A percentile compares a stretch with the other conserved stretches of the same genome.
Evolutionary conservation across 1,140 invertebrate species (phyloP).

Genomic region (Tribolium madens): DNA sequence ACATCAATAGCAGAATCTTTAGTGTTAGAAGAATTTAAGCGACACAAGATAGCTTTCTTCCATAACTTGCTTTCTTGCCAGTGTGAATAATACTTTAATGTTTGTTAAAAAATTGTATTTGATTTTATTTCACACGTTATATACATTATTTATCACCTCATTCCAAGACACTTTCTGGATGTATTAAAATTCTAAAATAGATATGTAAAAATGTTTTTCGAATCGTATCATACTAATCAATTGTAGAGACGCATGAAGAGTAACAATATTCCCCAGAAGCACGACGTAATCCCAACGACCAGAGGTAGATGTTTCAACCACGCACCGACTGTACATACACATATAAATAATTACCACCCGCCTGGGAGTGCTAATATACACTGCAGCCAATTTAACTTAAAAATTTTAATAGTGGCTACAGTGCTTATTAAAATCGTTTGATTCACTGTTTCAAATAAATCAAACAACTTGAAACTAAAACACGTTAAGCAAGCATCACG

Average conservation of each 20-base stretch:
- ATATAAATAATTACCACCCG: constrained; percentile 63
- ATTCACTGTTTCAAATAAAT: constrained; percentile 46
- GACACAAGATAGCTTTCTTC: constrained; percentile 19
- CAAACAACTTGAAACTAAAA: constrained; percentile 53
- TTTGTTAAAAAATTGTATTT: constrained; percentile 43
- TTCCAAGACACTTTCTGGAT: constrained; percentile 10
- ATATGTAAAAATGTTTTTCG: constrained; percentile 34
- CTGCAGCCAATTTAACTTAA: constrained; percentile 33
- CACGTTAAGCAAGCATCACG: constrained; percentile 30
- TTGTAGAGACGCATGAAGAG: constrained; percentile 66
- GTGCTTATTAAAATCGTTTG: constrained; percentile 49
- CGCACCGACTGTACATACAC: constrained; percentile 63
- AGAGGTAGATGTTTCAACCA: constrained; percentile 71
- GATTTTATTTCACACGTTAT: constrained; percentile 49
- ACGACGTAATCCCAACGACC: constrained; percentile 75
- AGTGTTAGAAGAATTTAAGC: neutral
- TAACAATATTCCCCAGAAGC: constrained; percentile 81
- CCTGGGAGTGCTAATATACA: constrained; percentile 66
- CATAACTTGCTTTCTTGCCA: neutral
- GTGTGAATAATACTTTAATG: neutral
- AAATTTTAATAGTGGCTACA: constrained; percentile 45
- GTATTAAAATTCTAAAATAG: constrained; percentile 8
- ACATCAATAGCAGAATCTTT: too few relatives aligned
- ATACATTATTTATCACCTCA: constrained; percentile 45
- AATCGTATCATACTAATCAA: constrained; percentile 54